Conservation (phyloP, 2,113 vertebrate species). For the Argyrosomus japonicus region DNA sequence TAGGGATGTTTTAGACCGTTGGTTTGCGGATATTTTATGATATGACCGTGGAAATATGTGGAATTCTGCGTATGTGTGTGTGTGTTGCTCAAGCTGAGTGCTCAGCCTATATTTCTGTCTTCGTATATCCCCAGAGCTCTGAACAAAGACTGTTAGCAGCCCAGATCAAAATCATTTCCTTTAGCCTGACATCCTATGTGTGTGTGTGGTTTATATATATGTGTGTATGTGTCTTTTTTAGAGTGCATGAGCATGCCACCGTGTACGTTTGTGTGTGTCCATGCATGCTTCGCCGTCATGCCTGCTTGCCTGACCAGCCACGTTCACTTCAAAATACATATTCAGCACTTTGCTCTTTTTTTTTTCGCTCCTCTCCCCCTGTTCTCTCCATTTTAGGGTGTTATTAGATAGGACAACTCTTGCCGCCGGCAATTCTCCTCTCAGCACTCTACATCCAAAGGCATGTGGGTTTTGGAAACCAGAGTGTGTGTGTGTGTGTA, state of each 20-base stretch:
- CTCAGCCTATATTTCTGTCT: slow-evolving; percentile 45
- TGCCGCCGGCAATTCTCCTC: slow-evolving; percentile 65
- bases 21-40: slow-evolving; percentile 32
- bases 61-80: slow-evolving; percentile 12
- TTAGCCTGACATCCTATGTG: slow-evolving; percentile 40
- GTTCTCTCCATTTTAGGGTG: slow-evolving; percentile 66
- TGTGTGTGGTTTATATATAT: slow-evolving; percentile 1
- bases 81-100: slow-evolving; percentile 20
- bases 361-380: slow-evolving; percentile 35
- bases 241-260: slow-evolving; percentile 10
- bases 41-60: slow-evolving; percentile 13
- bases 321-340: slow-evolving; percentile 62
- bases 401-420: slow-evolving; percentile 77
- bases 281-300: slow-evolving; percentile 56
- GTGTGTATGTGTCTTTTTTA: slow-evolving; percentile 11
- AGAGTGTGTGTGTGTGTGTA: slow-evolving; percentile 34
- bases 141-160: slow-evolving; percentile 45
- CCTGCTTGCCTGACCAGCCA: slow-evolving; percentile 50
- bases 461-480: slow-evolving; percentile 70
- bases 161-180: slow-evolving; percentile 49
- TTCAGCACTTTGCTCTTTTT: slow-evolving; percentile 67
- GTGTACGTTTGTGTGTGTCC: slow-evolving; percentile 37
- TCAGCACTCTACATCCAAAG: slow-evolving; percentile 73
- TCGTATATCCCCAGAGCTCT: slow-evolving; percentile 27
- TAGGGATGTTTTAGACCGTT: slow-evolving; percentile 38